phyloP scores from a whole-genome alignment of 37 sponge, comb jelly and placozoan species.

The Geodia barretti region DNA sequence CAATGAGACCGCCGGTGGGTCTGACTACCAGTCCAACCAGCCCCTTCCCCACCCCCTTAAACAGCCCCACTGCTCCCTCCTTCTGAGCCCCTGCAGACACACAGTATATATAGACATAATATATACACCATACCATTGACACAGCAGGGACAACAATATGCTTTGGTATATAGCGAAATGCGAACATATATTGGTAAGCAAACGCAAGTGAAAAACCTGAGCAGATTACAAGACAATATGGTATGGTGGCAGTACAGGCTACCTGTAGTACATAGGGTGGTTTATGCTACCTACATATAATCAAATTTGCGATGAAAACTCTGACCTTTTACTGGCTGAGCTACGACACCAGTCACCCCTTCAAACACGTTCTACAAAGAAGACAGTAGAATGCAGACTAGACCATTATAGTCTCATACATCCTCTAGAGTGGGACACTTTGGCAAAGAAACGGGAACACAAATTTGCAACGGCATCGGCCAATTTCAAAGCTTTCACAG shows the following conservation, averaged over 20 bases:
- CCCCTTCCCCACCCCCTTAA: slow-evolving; percentile 83
- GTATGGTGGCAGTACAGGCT: too few relatives aligned
- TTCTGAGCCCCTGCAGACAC: slow-evolving; percentile 69
- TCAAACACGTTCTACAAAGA: slow-evolving; percentile 77
- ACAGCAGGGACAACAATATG: too few relatives aligned
- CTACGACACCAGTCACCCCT: slow-evolving; percentile 81
- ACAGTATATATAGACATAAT: neutral
- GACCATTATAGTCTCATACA: too few relatives aligned
- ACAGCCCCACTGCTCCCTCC: slow-evolving; percentile 83
- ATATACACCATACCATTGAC: too few relatives aligned
- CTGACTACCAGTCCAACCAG: slow-evolving; percentile 74
- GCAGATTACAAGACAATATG: too few relatives aligned
- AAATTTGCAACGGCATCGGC: too few relatives aligned
- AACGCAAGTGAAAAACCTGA: too few relatives aligned
- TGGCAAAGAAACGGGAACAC: too few relatives aligned
- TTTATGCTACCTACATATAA: neutral
- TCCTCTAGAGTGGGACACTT: too few relatives aligned
- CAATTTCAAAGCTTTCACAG: too few relatives aligned
- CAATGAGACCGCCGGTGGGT: slow-evolving; percentile 85
- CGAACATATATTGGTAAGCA: neutral
- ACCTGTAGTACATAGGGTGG: too few relatives aligned
- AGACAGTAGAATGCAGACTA: too few relatives aligned
- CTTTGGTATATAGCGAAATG: neutral
- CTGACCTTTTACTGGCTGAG: slow-evolving; percentile 84
- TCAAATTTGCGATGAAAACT: neutral